Percentiles rank a stretch among this genome's conserved stretches.
phyloP scores from a whole-genome alignment of 2,797 vertebrate genomes.

The Anguilla anguilla region DNA sequence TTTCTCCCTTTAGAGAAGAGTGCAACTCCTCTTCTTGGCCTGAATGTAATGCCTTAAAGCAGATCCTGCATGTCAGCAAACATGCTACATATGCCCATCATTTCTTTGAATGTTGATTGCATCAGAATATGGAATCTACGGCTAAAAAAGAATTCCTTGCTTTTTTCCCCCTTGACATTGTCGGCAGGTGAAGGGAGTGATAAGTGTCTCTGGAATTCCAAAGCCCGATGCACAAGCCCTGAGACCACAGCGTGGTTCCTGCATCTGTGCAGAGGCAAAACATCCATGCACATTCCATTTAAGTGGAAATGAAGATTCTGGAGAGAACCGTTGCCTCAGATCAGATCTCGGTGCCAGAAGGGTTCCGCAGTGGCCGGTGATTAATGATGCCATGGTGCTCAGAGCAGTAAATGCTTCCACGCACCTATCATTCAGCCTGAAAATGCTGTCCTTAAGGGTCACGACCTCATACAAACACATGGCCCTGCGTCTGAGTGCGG shows the following conservation, averaged over 20 bases:
- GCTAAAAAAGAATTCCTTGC: background rate
- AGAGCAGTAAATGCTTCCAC: constrained; percentile 36
- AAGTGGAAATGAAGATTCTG: background rate
- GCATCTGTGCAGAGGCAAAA: background rate
- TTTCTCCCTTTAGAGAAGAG: too few relatives aligned
- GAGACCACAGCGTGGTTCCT: background rate
- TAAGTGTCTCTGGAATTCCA: background rate
- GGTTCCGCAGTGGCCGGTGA: constrained; percentile 24
- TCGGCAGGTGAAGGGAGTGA: background rate
- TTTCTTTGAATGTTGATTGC: background rate
- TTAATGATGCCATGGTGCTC: constrained; percentile 25
- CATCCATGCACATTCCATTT: background rate
- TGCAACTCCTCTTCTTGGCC: too few relatives aligned
- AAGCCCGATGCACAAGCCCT: background rate
- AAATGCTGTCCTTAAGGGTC: constrained; percentile 17
- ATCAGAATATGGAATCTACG: background rate
- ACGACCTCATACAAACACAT: constrained; percentile 17
- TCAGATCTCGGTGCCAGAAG: constrained; percentile 24
- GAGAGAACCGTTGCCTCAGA: background rate
- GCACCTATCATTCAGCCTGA: constrained; percentile 36
- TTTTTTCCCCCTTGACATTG: background rate
- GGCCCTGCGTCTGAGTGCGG: background rate
- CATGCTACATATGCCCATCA: too few relatives aligned
- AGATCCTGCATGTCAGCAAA: background rate
- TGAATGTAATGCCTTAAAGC: background rate